Evolutionary conservation across 2,797 vertebrate species (phyloP).

Genomic region (Halcyon smyrnensis): DNA sequence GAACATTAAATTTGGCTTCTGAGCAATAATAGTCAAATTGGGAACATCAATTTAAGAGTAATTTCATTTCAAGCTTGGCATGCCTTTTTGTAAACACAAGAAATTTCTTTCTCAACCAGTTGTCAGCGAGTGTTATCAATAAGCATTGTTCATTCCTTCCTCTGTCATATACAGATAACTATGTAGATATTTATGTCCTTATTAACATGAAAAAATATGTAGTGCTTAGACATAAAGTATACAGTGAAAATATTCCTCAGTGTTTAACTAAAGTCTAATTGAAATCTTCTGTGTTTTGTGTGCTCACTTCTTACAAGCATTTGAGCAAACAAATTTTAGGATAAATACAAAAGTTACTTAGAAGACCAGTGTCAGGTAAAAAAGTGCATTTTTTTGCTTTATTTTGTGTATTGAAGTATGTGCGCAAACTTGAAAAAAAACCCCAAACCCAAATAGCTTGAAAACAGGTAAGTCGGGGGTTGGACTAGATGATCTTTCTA

Average conservation of each 20-base stretch:
- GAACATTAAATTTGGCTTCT: neutral
- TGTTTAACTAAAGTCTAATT: neutral
- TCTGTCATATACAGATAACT: neutral
- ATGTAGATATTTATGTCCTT: neutral
- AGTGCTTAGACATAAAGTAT: neutral
- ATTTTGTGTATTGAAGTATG: neutral
- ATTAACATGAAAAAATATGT: neutral
- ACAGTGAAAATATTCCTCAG: neutral
- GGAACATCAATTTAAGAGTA: neutral
- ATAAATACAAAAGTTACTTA: neutral
- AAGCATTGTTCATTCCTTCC: neutral
- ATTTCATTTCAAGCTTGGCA: neutral
- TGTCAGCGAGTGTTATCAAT: conserved; percentile 1
- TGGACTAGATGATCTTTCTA: no score
- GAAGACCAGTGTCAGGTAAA: neutral
- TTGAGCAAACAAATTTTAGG: neutral
- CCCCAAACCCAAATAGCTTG: neutral
- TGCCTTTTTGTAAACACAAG: neutral
- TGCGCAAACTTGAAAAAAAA: neutral
- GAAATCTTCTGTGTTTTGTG: neutral
- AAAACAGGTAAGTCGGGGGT: neutral
- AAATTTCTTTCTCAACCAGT: neutral
- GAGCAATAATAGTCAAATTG: neutral
- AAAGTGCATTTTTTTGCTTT: neutral
- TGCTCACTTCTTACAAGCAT: neutral